phyloP scores from a whole-genome alignment of 30 jellyfish, hydroid and myxozoan genomes.

The Catostylus mosaicus region DNA sequence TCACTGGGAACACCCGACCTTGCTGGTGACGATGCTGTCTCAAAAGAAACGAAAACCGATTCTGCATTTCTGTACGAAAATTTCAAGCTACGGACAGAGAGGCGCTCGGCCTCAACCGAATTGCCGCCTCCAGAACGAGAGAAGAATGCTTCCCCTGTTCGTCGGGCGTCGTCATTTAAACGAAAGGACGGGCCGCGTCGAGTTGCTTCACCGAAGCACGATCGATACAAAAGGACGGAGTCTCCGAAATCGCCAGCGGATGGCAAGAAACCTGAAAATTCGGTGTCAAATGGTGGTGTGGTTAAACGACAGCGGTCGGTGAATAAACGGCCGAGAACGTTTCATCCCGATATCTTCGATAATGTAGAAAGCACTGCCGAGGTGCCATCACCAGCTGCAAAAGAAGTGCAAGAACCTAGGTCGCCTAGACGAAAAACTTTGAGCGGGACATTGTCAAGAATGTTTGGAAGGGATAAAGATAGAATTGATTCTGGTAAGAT shows the following conservation, averaged over 20 bases:
- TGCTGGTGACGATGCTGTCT: slow-evolving; percentile 2
- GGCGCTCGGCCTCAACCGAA: slow-evolving; percentile 40
- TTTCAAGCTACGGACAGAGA: slow-evolving; percentile 11
- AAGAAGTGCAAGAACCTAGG: slow-evolving; percentile 23
- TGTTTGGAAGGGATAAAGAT: slow-evolving; percentile 64
- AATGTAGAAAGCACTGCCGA: slow-evolving; percentile 22
- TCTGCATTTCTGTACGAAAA: slow-evolving; percentile 19
- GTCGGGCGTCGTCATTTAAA: slow-evolving; percentile 52
- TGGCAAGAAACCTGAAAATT: not conserved
- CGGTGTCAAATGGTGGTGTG: slow-evolving; percentile 17
- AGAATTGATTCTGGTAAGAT: slow-evolving; percentile 14
- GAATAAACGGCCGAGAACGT: slow-evolving; percentile 59
- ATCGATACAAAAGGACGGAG: slow-evolving; percentile 15
- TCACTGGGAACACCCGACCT: slow-evolving; percentile 68
- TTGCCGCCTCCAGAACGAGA: slow-evolving; percentile 38
- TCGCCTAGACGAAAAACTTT: slow-evolving; percentile 60
- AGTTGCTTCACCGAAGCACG: slow-evolving; percentile 27
- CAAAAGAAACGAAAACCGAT: not conserved
- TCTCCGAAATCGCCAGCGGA: slow-evolving; percentile 23
- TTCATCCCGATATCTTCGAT: slow-evolving; percentile 58
- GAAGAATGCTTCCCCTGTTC: slow-evolving; percentile 22
- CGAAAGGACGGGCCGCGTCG: slow-evolving; percentile 42
- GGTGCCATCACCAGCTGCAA: not conserved
- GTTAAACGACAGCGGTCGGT: slow-evolving; percentile 54
- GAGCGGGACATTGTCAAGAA: slow-evolving; percentile 62